A percentile compares a stretch with the other conserved stretches of the same genome.
These are phyloP conservation scores for Philantomba maxwellii DNA, from an alignment of 2,113 vertebrate genomes.

Conservation along the genomic window DNA sequence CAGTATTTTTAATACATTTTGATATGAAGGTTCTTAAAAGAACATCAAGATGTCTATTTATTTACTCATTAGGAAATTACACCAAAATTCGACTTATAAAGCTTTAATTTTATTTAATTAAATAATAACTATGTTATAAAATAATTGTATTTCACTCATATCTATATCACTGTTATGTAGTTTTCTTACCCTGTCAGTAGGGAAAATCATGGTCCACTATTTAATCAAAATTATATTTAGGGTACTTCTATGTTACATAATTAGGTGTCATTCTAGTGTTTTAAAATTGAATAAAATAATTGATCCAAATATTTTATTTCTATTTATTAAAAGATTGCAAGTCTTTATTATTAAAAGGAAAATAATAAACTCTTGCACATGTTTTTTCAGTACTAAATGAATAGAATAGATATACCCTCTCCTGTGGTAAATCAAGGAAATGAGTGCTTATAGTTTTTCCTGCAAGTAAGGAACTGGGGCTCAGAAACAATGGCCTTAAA, in stretches of 20 bases:
- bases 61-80: background rate
- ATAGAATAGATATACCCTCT: background rate
- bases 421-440: background rate
- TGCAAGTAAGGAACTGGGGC: background rate
- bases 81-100: background rate
- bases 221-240: background rate
- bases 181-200: background rate
- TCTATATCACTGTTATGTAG: background rate
- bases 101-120: background rate
- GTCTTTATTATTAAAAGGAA: background rate
- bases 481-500: background rate
- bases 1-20: background rate
- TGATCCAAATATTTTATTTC: background rate
- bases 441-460: background rate
- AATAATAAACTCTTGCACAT: background rate
- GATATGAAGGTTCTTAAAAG: background rate
- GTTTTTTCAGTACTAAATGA: background rate
- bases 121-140: background rate
- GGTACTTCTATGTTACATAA: background rate
- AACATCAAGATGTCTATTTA: background rate
- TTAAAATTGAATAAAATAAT: background rate
- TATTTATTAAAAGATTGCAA: background rate
- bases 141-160: background rate
- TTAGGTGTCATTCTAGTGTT: background rate
- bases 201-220: background rate